Evolutionary conservation across 2,888 invertebrate species (phyloP).

Genomic region (Parnassius mnemosyne): DNA sequence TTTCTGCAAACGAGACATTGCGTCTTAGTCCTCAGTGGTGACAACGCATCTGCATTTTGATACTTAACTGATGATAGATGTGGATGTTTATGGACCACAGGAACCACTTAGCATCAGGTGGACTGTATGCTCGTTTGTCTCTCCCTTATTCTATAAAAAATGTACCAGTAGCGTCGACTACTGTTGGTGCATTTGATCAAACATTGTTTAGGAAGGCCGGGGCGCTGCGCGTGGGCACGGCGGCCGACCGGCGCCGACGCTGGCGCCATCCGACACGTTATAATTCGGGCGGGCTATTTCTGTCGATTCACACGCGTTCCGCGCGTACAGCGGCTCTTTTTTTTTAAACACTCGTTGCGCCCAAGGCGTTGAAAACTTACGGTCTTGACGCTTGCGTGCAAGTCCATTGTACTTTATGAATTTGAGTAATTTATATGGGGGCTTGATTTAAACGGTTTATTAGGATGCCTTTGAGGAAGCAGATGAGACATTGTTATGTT

Average conservation of each 20-base stretch:
- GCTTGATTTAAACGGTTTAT: too few relatives aligned
- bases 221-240: constrained; percentile 37
- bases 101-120: too few relatives aligned
- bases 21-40: too few relatives aligned
- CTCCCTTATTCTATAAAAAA: too few relatives aligned
- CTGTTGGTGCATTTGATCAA: constrained; percentile 6
- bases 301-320: constrained; percentile 71
- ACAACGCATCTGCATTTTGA: too few relatives aligned
- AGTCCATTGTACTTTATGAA: neutral
- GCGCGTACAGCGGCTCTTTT: constrained; percentile 64
- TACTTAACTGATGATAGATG: too few relatives aligned
- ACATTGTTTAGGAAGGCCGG: constrained; percentile 8
- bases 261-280: constrained; percentile 73
- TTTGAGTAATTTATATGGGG: neutral
- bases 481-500: too few relatives aligned
- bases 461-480: too few relatives aligned
- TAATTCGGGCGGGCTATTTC: constrained; percentile 77
- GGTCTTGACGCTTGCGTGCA: constrained; percentile 1
- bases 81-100: too few relatives aligned
- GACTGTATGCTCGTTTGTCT: too few relatives aligned
- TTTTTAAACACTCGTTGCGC: constrained; percentile 45
- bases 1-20: too few relatives aligned
- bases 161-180: too few relatives aligned
- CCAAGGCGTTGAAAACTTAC: constrained; percentile 2
- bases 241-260: constrained; percentile 66